Evolutionary conservation across 2,797 vertebrate species (phyloP).

Genomic region (Hippoglossus hippoglossus): DNA sequence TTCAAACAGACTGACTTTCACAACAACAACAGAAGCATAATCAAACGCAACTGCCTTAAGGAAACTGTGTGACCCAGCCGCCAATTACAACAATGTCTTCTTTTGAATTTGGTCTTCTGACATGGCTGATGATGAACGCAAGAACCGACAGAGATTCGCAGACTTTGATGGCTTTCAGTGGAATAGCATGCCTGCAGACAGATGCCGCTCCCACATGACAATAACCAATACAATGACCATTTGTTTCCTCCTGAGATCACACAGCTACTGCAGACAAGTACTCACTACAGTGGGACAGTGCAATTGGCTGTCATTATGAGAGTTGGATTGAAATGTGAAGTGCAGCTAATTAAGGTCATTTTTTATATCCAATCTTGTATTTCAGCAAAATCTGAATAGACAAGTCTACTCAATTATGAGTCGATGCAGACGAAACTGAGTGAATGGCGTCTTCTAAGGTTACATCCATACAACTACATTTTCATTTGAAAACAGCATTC

Average conservation of each 20-base stretch:
- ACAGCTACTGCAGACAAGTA: conserved; percentile 40
- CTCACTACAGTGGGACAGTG: not conserved
- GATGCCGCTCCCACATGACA: conserved; percentile 77
- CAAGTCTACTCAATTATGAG: conserved; percentile 2
- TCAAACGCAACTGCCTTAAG: conserved; percentile 3
- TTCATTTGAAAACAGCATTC: too few species aligned
- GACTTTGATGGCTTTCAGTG: conserved; percentile 35
- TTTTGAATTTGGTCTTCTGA: not conserved
- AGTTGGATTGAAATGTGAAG: conserved; percentile 12
- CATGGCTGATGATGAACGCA: conserved; percentile 22
- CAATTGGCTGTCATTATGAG: conserved; percentile 46
- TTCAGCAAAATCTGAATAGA: conserved; percentile 16
- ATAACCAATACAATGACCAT: conserved; percentile 62
- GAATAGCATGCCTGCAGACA: conserved; percentile 60
- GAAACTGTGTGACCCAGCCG: not conserved
- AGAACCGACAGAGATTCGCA: conserved; percentile 31
- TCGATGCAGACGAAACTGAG: conserved; percentile 8
- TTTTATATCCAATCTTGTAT: conserved; percentile 16
- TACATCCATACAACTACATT: too few species aligned
- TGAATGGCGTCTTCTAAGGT: not conserved
- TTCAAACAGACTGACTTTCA: not conserved
- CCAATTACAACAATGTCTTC: conserved; percentile 41
- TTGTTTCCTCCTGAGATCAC: conserved; percentile 64
- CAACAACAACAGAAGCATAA: conserved; percentile 1
- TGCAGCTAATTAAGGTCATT: fast-evolving